Evolutionary conservation across 2,888 invertebrate species (phyloP), one percentile per base, ranked within the genome.

Genomic region (Ommatoiulus sabulosus): DNA sequence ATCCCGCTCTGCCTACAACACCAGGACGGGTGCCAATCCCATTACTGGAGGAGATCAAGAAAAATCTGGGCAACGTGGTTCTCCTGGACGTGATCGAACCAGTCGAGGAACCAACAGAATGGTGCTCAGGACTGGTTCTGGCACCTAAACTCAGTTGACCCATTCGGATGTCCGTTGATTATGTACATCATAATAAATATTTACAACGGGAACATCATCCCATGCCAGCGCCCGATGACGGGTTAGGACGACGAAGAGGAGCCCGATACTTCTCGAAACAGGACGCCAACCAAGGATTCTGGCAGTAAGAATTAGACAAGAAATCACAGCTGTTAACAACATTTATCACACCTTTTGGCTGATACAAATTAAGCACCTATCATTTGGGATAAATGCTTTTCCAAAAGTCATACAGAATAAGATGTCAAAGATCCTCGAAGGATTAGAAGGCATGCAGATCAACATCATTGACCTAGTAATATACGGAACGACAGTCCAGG

Each of bases 181-280:
- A 52, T 46, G 8, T 46, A 46, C 46, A 8, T 8, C 46, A 7
- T 46, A 46, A 46, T 46, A 4, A 46, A 46, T 46, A 46, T 46
- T 4, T 52, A 15, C 15, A 15, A 7, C 8, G 52, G 15, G 52
- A 52, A 15, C 3, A 3, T 3, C 52, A 52, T 52, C 52, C 52
- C 3, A 52, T 52, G 52, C 52, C 52, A 15, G 52, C 15, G 6
- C 63, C 87, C 3, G 89, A 89, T 3, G 72, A 87, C 20, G n/a
- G 87, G 3, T 46, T 89, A 2, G 89, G 89, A 44, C 87, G 87
- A 10, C 43, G 57, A 35, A 87, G 87, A 12, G 20, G 20, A 5
- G 87, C 87, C 4, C 57, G 44, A 80, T 63, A 72, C 43, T 89
- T 87, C 80, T 80, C 80, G 4, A 89, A 89, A 24, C n/a, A 63